phyloP scores from a whole-genome alignment of 2,797 vertebrate genomes.

The Hyperoplus lanceolatus region DNA sequence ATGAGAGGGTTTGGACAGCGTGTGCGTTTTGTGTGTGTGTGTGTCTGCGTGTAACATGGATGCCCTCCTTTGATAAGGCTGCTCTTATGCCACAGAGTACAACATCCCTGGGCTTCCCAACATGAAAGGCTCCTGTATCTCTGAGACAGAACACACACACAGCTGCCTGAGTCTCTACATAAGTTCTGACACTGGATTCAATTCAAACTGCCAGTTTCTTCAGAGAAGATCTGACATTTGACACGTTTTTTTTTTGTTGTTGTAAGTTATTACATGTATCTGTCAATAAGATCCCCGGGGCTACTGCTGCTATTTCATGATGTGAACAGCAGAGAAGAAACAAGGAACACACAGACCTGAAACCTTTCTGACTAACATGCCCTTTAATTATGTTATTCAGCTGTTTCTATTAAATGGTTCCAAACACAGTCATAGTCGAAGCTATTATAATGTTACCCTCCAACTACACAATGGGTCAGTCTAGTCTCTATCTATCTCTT shows the following conservation, averaged over 20 bases:
- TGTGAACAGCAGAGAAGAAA: neutral
- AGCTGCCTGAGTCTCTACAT: neutral
- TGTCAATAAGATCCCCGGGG: neutral
- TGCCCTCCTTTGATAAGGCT: conserved; percentile 20
- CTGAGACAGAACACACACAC: conserved; percentile 21
- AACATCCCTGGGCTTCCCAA: conserved; percentile 21
- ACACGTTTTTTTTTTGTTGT: neutral
- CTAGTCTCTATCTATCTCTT: conserved; percentile 10
- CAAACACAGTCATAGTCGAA: neutral
- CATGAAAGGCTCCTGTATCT: conserved; percentile 36
- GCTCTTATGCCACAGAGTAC: conserved; percentile 15
- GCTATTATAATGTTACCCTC: neutral
- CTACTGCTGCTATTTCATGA: neutral
- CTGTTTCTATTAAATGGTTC: neutral
- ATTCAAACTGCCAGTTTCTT: conserved; percentile 5
- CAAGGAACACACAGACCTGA: neutral
- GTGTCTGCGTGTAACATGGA: conserved; percentile 1
- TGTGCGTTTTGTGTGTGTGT: neutral
- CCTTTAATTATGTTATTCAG: neutral
- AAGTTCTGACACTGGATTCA: conserved; percentile 5
- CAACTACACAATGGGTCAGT: neutral
- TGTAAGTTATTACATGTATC: conserved; percentile 12
- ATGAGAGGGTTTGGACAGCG: neutral
- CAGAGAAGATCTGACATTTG: conserved; percentile 13
- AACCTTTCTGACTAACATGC: neutral